Conservation (phyloP, 2,888 invertebrate species). For the Agapetus fuscipes region DNA sequence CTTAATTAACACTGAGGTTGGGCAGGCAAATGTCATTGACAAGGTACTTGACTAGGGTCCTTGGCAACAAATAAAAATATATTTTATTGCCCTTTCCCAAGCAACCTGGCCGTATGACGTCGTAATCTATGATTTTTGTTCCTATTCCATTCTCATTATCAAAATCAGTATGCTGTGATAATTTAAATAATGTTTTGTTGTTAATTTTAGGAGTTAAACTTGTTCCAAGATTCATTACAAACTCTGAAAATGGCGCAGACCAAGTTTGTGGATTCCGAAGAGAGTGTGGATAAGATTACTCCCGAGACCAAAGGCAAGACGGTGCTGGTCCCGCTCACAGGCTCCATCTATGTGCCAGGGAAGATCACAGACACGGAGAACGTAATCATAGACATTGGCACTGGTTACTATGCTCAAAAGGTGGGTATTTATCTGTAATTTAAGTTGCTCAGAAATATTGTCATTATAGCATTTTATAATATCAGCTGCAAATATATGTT, state of each 20-base stretch:
- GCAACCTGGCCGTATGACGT: too few relatives aligned
- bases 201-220: constrained; percentile 62
- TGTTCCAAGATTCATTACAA: constrained; percentile 84
- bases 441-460: too few relatives aligned
- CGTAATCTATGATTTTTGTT: too few relatives aligned
- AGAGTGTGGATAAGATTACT: constrained; percentile 70
- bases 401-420: constrained; percentile 94
- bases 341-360: constrained; percentile 96
- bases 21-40: too few relatives aligned
- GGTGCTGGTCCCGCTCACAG: constrained; percentile 88
- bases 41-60: too few relatives aligned
- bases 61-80: too few relatives aligned
- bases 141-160: too few relatives aligned
- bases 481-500: too few relatives aligned
- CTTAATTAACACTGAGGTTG: too few relatives aligned
- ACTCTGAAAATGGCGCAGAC: constrained; percentile 83
- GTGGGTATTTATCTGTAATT: constrained; percentile 35
- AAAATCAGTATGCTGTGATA: not conserved
- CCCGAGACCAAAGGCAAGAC: constrained; percentile 69
- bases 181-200: constrained; percentile 15
- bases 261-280: constrained; percentile 83
- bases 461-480: too few relatives aligned
- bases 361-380: constrained; percentile 72
- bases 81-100: too few relatives aligned
- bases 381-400: constrained; percentile 92